phyloP scores from a whole-genome alignment of 2,113 vertebrate species.

The Boleophthalmus pectinirostris region DNA sequence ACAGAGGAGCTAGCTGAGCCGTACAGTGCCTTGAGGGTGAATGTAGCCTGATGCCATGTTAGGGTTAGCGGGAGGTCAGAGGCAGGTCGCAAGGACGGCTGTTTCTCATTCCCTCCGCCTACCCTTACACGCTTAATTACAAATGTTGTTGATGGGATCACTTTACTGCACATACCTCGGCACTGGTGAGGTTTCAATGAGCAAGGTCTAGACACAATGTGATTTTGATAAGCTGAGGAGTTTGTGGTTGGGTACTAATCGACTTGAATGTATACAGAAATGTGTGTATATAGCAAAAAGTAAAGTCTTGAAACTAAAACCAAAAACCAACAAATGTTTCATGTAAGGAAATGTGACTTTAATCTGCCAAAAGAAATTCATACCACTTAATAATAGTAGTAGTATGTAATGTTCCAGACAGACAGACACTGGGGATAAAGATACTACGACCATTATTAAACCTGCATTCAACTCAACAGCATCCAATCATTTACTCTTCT shows the following conservation, averaged over 20 bases:
- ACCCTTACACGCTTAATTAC: slow-evolving; percentile 59
- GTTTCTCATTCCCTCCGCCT: slow-evolving; percentile 50
- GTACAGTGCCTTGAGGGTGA: slow-evolving; percentile 45
- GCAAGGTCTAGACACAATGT: slow-evolving; percentile 32
- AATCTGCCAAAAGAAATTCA: no score
- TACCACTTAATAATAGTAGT: no score
- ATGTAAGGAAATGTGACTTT: no score
- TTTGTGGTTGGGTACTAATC: background rate
- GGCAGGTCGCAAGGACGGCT: slow-evolving; percentile 46
- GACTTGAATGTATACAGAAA: background rate
- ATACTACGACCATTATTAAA: no score
- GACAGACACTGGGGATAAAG: no score
- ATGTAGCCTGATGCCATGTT: slow-evolving; percentile 51
- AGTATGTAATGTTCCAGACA: no score
- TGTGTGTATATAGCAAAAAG: background rate
- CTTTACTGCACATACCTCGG: slow-evolving; percentile 28
- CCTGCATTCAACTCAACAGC: no score
- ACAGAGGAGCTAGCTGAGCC: slow-evolving; percentile 44
- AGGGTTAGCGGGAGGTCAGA: slow-evolving; percentile 52
- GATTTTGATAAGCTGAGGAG: slow-evolving; percentile 9
- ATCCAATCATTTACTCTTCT: no score
- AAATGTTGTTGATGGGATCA: slow-evolving; percentile 53
- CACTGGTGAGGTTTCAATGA: slow-evolving; percentile 25
- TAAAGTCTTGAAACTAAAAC: background rate
- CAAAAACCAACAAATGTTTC: no score